Base-by-base conservation (phyloP, 1,140 invertebrate species). In the Papilio dardanus region DNA sequence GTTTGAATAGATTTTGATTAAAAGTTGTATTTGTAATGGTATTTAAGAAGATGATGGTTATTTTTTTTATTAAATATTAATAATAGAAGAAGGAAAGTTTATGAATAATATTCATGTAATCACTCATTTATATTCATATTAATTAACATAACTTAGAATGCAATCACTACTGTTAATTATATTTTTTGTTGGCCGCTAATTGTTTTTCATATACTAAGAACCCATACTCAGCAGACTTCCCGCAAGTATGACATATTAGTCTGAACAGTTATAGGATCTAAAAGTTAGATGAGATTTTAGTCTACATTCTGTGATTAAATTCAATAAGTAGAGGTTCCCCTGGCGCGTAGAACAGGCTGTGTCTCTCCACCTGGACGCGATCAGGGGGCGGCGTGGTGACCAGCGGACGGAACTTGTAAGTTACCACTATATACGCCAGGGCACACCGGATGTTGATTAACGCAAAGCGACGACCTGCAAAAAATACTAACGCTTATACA, bases 381-480 rank as follows among this genome's bases (percentile, higher is more conserved):
- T 62, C 14, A 0, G 77, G 77, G 12, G 54, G 19, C 4, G 74
- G 69, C 0, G 69, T 42, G 24, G 50, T 62, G 6, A 74, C 42
- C 10, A 62, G 19, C 0, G 46, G 21, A 16, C 28, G 66, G n/a
- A 62, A 58, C 68, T 75, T 62, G 28, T 76, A 78, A 1, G 67
- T 69, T 33, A 74, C 33, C 0, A 78, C 46, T 2, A 75, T 21
- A 16, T 67, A 54, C 10, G 74, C 37, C n/a, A 77, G 19, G 19
- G 33, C 67, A 24, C 74, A 65, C 10, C 74, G 74, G 0, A 71
- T 28, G 16, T 65, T 67, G 0, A 62, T 71, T 2, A 74, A 65
- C 14, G 67, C 77, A 3, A 78, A 78, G 5, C 68, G 69, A 58
- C 68, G 68, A 12, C 68, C 68, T 71, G 68, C 16, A 46, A 71